Conservation (phyloP, 2,113 vertebrate genomes). For the Holacanthus passer region DNA sequence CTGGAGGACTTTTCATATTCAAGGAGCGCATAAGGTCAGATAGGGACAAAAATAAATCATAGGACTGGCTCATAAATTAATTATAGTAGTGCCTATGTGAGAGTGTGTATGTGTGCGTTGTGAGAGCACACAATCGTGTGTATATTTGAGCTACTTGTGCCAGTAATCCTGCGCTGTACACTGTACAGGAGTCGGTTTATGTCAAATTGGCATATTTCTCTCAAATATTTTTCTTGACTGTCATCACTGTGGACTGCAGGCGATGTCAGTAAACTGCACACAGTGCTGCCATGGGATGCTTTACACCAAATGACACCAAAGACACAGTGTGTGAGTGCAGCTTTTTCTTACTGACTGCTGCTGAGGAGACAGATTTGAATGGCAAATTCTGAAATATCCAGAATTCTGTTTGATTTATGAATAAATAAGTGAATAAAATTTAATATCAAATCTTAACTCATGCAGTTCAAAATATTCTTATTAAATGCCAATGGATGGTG, state of each 20-base stretch:
- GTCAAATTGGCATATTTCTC: conserved; percentile 21
- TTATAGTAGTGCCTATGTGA: conserved; percentile 52
- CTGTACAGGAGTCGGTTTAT: background rate
- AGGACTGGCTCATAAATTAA: conserved; percentile 63
- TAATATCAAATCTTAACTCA: too few species aligned
- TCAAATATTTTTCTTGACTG: conserved; percentile 1
- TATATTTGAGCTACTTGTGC: background rate
- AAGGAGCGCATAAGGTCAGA: conserved; percentile 63
- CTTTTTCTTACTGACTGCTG: background rate
- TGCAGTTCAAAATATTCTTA: too few species aligned
- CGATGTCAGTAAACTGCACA: conserved; percentile 5
- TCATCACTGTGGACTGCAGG: conserved; percentile 9
- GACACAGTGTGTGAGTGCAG: background rate
- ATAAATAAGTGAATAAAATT: too few species aligned
- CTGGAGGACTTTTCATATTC: conserved; percentile 64
- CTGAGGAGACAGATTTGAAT: background rate
- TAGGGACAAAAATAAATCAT: conserved; percentile 73
- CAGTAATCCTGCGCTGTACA: background rate
- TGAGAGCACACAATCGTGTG: background rate
- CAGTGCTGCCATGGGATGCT: background rate
- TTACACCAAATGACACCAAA: background rate
- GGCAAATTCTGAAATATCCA: background rate
- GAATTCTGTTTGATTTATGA: background rate
- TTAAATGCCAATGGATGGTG: too few species aligned
- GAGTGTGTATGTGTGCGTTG: conserved; percentile 17